Percentiles rank a stretch among this genome's conserved stretches.
phyloP scores from a whole-genome alignment of 2,113 vertebrate species.

The Taxidea taxus region DNA sequence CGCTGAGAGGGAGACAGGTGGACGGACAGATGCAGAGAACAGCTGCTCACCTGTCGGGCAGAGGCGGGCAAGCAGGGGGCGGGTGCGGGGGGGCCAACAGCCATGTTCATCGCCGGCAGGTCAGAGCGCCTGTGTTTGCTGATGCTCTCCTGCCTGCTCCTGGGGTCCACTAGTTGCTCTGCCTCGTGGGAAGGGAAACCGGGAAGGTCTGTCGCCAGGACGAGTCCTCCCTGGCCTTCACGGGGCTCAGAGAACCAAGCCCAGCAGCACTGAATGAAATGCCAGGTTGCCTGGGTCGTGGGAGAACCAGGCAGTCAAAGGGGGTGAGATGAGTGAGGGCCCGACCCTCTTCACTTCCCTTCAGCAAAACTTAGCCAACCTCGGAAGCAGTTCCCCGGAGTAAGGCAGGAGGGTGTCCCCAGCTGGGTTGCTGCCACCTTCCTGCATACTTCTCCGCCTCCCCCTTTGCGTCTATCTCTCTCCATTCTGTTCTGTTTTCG shows the following conservation, averaged over 20 bases:
- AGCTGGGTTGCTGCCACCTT: neutral
- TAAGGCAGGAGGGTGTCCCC: neutral
- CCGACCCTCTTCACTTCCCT: neutral
- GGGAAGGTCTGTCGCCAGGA: neutral
- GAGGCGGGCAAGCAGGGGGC: neutral
- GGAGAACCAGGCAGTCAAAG: neutral
- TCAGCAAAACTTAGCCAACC: neutral
- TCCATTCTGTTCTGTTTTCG: neutral
- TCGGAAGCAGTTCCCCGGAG: neutral
- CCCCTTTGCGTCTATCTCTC: neutral
- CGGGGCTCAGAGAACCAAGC: neutral
- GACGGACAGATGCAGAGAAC: constrained; percentile 59
- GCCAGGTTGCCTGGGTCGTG: neutral
- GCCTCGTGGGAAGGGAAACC: neutral
- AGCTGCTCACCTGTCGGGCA: constrained; percentile 65
- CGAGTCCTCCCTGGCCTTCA: neutral
- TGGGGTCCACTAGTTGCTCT: neutral
- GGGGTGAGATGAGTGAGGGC: rapidly evolving
- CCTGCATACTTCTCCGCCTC: neutral
- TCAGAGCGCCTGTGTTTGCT: neutral
- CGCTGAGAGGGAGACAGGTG: constrained; percentile 46
- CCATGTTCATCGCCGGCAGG: neutral
- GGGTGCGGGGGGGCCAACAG: neutral
- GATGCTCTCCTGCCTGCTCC: neutral
- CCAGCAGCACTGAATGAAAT: neutral